These are phyloP conservation scores for Cyphomyrus plagiostoma DNA, from an alignment of 2,113 vertebrate species.

Conservation along the genomic window DNA sequence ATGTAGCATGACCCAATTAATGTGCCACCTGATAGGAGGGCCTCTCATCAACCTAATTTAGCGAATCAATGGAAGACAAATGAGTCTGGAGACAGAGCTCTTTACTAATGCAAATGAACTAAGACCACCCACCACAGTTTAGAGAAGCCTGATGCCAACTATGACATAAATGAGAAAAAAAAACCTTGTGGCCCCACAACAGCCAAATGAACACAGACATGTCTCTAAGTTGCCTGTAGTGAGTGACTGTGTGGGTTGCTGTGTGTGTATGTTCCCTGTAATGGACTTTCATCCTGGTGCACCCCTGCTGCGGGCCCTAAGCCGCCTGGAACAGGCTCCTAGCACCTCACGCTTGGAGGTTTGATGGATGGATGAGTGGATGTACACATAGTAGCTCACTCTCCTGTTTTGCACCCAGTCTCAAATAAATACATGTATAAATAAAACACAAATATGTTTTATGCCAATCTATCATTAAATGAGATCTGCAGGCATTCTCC, in stretches of 20 bases:
- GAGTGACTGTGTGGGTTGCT: not conserved
- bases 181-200: conserved; percentile 38
- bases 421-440: not conserved
- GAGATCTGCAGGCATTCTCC: not conserved
- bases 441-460: not conserved
- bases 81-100: conserved; percentile 61
- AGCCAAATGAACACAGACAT: conserved; percentile 55
- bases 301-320: not conserved
- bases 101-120: conserved; percentile 60
- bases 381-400: not conserved
- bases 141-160: conserved; percentile 59
- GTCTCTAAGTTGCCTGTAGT: not conserved
- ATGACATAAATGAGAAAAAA: conserved; percentile 60
- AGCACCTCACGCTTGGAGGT: not conserved
- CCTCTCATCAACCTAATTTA: conserved; percentile 73
- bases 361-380: not conserved
- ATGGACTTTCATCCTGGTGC: not conserved
- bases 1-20: conserved; percentile 69
- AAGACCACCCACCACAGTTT: conserved; percentile 68
- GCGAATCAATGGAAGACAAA: conserved; percentile 68
- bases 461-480: not conserved
- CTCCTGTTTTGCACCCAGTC: not conserved
- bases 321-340: not conserved
- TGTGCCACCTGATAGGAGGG: conserved; percentile 67
- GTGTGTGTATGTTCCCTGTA: not conserved